Conservation (phyloP, 2,888 invertebrate genomes). For the Limnephilus rhombicus region DNA sequence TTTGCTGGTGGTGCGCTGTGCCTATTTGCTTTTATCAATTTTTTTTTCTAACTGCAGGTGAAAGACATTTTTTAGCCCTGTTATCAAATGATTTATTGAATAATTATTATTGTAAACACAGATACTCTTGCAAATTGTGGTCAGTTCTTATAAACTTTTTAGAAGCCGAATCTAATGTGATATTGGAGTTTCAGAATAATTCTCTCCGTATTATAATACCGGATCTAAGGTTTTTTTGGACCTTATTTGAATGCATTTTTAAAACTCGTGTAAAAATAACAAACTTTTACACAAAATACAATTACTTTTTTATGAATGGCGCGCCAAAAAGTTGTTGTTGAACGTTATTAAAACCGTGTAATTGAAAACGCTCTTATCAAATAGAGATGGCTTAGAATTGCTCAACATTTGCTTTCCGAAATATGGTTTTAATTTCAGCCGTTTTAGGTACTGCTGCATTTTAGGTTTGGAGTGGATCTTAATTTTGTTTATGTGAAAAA, state of each 20-base stretch:
- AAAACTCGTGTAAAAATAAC: not conserved
- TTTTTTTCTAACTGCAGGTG: slow-evolving; percentile 12
- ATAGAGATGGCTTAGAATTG: not conserved
- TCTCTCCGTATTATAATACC: not conserved
- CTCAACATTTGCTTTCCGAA: not conserved
- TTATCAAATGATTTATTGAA: slow-evolving; percentile 54
- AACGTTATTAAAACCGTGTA: not conserved
- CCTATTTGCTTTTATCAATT: slow-evolving; percentile 26
- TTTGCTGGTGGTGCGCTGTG: not conserved
- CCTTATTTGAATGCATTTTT: not conserved
- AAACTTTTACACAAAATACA: not conserved
- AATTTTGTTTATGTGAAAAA: not conserved
- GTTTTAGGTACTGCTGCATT: not conserved
- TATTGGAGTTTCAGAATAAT: not conserved
- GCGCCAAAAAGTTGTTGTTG: not conserved
- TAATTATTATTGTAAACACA: slow-evolving; percentile 54
- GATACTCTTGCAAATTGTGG: slow-evolving; percentile 40
- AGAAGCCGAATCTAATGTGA: not conserved
- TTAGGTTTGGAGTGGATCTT: not conserved
- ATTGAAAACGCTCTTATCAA: not conserved
- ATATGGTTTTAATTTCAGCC: not conserved
- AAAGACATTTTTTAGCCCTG: slow-evolving; percentile 29
- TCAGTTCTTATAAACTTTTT: slow-evolving; percentile 35
- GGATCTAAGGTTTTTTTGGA: slow-evolving; percentile 17
- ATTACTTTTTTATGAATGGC: not conserved